phyloP scores from a whole-genome alignment of 2,888 invertebrate species.

The Chesias legatella region DNA sequence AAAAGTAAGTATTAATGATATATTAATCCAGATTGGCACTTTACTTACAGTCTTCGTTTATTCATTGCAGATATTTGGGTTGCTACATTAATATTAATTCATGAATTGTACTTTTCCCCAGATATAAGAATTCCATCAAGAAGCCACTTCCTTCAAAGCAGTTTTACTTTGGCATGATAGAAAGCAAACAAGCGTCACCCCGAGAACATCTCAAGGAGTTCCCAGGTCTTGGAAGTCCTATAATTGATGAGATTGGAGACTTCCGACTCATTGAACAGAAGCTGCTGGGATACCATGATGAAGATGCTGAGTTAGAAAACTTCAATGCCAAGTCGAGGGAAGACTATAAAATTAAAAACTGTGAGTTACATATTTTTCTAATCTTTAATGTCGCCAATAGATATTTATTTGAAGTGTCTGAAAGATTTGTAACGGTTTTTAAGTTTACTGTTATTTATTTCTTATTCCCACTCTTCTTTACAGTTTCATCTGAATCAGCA shows the following conservation, averaged over 20 bases:
- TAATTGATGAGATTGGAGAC: constrained; percentile 69
- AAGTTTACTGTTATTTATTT: constrained; percentile 2
- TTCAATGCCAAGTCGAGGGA: constrained; percentile 64
- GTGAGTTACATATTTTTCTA: constrained; percentile 40
- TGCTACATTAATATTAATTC: too few species aligned
- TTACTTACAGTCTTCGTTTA: too few species aligned
- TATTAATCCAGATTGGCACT: too few species aligned
- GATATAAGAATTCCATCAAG: constrained; percentile 43
- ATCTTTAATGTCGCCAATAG: too few species aligned
- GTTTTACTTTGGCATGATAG: constrained; percentile 91
- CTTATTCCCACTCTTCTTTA: constrained; percentile 8
- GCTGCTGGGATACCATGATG: constrained; percentile 63
- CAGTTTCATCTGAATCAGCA: constrained; percentile 80
- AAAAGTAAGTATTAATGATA: constrained; percentile 50
- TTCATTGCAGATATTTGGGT: too few species aligned
- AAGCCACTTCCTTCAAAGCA: constrained; percentile 60
- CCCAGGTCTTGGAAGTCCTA: constrained; percentile 68
- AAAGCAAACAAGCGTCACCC: constrained; percentile 58
- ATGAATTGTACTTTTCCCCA: constrained; percentile 28
- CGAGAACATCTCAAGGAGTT: constrained; percentile 66
- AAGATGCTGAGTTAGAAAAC: constrained; percentile 65
- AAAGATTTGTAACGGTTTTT: neutral
- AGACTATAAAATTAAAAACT: constrained; percentile 59
- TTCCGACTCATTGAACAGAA: constrained; percentile 72
- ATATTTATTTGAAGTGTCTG: too few species aligned